Evolutionary conservation across 2,113 vertebrate species (phyloP).

Genomic region (Ophthalmolycus amberensis): DNA sequence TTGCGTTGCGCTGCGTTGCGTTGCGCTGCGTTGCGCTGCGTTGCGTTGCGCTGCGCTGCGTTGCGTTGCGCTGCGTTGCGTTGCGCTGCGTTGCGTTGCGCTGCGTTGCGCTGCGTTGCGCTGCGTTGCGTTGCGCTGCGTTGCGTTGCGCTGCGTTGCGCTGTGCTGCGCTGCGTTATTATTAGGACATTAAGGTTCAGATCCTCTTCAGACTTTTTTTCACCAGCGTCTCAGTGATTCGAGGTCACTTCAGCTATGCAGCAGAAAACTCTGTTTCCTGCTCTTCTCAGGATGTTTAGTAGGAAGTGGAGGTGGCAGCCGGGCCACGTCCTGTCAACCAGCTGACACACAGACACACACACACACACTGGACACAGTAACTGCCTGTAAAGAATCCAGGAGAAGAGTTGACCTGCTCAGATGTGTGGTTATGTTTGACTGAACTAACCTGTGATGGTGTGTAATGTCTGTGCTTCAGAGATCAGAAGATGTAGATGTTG

Average conservation of each 20-base stretch:
- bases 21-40: too few species aligned
- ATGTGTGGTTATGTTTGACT: background rate
- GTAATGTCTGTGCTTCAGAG: background rate
- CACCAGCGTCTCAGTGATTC: background rate
- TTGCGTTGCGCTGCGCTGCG: too few species aligned
- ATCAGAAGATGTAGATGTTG: background rate
- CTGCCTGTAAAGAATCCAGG: too few species aligned
- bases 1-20: too few species aligned
- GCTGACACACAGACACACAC: background rate
- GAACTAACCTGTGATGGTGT: background rate
- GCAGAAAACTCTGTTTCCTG: background rate
- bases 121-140: too few species aligned
- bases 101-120: too few species aligned
- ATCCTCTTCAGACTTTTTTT: background rate
- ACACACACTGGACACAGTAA: background rate
- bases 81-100: too few species aligned
- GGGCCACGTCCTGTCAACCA: background rate
- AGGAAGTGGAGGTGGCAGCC: conserved; percentile 11
- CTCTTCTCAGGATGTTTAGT: background rate
- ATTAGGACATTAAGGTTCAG: background rate
- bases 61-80: too few species aligned
- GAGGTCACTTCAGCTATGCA: background rate
- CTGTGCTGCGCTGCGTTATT: too few species aligned
- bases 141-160: too few species aligned
- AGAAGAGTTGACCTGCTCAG: too few species aligned